phyloP scores from a whole-genome alignment of 2,113 vertebrate species.

The Callipepla squamata region DNA sequence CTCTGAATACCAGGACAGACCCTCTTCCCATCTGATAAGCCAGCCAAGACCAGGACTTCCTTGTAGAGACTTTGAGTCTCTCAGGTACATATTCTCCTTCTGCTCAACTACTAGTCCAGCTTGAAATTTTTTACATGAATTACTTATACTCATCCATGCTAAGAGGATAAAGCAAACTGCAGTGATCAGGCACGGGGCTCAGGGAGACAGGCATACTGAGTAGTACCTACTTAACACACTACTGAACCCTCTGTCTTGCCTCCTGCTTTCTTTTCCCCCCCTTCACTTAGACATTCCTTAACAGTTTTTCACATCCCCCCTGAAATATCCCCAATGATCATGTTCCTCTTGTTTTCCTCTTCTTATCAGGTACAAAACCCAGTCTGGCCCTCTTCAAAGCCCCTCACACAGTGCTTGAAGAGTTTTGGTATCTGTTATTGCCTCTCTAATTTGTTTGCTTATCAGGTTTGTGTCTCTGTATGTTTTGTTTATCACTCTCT shows the following conservation, averaged over 20 bases:
- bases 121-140: neutral
- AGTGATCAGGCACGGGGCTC: neutral
- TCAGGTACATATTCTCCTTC: neutral
- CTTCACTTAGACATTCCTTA: fast-evolving
- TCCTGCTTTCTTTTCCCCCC: neutral
- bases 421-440: neutral
- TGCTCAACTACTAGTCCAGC: neutral
- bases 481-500: neutral
- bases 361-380: neutral
- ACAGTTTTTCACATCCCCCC: fast-evolving
- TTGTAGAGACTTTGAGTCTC: neutral
- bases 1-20: fast-evolving
- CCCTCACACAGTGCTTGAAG: neutral
- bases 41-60: fast-evolving
- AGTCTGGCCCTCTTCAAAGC: neutral
- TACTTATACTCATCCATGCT: neutral
- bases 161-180: neutral
- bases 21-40: fast-evolving
- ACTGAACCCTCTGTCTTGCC: neutral
- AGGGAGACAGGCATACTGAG: neutral
- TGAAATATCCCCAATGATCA: neutral
- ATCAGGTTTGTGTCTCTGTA: neutral
- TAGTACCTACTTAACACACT: neutral
- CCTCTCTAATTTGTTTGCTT: neutral
- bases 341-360: neutral